phyloP scores from a whole-genome alignment of 2,113 vertebrate species.

The Apistogramma diplotaenia region DNA sequence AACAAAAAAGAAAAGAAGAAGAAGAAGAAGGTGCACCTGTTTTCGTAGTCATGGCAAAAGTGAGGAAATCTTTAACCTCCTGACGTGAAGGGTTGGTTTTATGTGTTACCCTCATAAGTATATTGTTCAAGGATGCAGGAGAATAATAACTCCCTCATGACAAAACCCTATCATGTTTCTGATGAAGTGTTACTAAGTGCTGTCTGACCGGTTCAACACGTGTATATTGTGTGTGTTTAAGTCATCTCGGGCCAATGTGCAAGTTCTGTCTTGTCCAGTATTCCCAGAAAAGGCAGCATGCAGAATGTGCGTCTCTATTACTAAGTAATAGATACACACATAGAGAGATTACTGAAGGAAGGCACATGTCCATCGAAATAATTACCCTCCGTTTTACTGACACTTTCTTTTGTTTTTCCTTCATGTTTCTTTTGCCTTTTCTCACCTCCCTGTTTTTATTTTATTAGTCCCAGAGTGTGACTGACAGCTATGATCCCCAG shows the following conservation, averaged over 20 bases:
- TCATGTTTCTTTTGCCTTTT: background rate
- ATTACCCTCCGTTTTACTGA: slow-evolving; percentile 10
- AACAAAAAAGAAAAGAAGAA: background rate
- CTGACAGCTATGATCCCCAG: background rate
- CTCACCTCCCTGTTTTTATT: background rate
- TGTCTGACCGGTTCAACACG: slow-evolving; percentile 49
- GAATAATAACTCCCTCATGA: background rate
- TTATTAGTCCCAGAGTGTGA: slow-evolving; percentile 11
- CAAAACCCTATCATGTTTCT: slow-evolving; percentile 27
- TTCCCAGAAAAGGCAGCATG: slow-evolving; percentile 8
- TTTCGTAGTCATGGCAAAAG: rapidly evolving
- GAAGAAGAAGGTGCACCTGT: background rate
- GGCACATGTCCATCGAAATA: slow-evolving; percentile 36
- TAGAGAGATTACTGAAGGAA: background rate
- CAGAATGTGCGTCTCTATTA: slow-evolving; percentile 1
- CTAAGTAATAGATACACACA: background rate
- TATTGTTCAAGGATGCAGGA: background rate
- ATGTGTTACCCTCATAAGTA: background rate
- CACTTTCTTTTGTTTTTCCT: background rate
- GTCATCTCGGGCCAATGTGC: background rate
- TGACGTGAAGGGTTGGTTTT: background rate
- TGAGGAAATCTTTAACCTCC: background rate
- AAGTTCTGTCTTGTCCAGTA: slow-evolving; percentile 50
- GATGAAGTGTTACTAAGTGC: slow-evolving; percentile 32
- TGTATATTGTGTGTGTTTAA: slow-evolving; percentile 14